A percentile compares a stretch with the other conserved stretches of the same genome.
These are phyloP conservation scores for Perccottus glenii DNA, from an alignment of 2,113 vertebrate genomes.

Conservation along the genomic window DNA sequence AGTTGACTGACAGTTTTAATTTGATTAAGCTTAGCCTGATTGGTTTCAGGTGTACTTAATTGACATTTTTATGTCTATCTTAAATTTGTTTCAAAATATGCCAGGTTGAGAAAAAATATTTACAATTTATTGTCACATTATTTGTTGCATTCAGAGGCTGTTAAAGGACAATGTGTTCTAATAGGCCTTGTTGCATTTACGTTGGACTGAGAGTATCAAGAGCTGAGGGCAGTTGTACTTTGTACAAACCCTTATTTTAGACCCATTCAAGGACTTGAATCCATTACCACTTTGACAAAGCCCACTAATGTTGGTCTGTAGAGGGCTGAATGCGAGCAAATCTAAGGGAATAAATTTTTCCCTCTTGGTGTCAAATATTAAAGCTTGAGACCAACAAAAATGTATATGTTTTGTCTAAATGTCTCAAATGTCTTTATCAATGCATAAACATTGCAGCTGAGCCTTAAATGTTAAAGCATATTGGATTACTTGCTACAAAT, in stretches of 20 bases:
- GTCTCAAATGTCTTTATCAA: background rate
- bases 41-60: background rate
- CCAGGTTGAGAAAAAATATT: too few relatives aligned
- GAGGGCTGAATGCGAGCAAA: background rate
- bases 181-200: background rate
- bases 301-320: background rate
- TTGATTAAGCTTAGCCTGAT: background rate
- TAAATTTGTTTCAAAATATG: too few relatives aligned
- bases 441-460: too few relatives aligned
- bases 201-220: too few relatives aligned
- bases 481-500: background rate
- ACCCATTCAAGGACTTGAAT: conserved; percentile 1
- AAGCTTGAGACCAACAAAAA: background rate
- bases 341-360: background rate
- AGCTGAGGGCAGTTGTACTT: background rate
- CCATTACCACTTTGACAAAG: background rate
- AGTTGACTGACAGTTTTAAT: background rate
- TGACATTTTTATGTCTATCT: too few relatives aligned
- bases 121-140: background rate
- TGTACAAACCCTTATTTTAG: conserved; percentile 1
- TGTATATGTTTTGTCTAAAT: background rate
- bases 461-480: too few relatives aligned
- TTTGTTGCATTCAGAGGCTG: background rate
- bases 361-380: background rate
- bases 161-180: conserved; percentile 3